Base-by-base conservation (phyloP, 2,888 invertebrate species). In the Lasiommata megera region DNA sequence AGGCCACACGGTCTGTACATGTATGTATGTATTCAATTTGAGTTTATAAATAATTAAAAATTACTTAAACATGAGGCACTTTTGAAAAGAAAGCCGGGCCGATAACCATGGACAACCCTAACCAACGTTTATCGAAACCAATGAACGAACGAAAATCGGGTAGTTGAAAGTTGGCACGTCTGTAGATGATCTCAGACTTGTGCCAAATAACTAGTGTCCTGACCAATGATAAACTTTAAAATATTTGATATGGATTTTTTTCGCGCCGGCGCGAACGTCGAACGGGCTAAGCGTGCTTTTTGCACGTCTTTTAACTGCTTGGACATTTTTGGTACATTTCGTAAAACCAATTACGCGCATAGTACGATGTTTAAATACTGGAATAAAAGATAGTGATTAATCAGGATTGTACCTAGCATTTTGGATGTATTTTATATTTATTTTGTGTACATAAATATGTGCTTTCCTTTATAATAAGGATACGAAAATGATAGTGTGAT, bases 211-310 rank as follows among this genome's bases (percentile, higher is more conserved):
- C 46, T 48, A 29, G 55, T 18, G 40, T 60, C 60, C 18, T 61
- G 37, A 56, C 57, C 57, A 50, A 54, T 37, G 34, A 40, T 54
- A 54, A 23, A 50, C 37, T 31, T 48, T 57, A 56, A 65, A 65
- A 65, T 60, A 60, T 60, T 57, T 53, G 55, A 62, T 87, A 86
- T 84, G 78, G 87, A 88, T 87, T 88, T 86, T 65, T 87, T 88
- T 88, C 87, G 88, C 90, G 86, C 88, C 88, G 87, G 88, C 89
- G 88, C 89, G 86, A 85, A 87, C 74, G 79, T 79, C 72, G 76
- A 73, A 77, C 53, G 17, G 36, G 12, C 51, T 17, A 61, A 54
- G 43, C 58, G 58, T 61, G 50, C 43, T 17, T 52, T 53, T 43
- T 43, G 23, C 40, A 50, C 23, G 23, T 23, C 38, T 55, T 56